Evolutionary conservation across 2,797 vertebrate species (phyloP).

Genomic region (Neopelma chrysocephalum): DNA sequence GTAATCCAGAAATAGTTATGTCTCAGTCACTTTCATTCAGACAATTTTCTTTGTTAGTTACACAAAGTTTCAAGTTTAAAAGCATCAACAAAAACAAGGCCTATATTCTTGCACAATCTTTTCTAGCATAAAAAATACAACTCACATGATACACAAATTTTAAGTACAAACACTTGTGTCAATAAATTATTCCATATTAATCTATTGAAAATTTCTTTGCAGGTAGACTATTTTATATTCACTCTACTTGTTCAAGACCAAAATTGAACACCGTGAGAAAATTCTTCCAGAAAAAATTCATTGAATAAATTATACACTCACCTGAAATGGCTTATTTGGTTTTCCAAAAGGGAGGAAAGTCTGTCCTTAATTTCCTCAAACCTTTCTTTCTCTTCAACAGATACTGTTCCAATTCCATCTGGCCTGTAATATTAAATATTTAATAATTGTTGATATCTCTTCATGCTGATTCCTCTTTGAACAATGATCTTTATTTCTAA

Average conservation of each 20-base stretch:
- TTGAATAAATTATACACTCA: conserved; percentile 61
- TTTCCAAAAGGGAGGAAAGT: conserved; percentile 87
- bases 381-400: conserved; percentile 87
- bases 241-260: not conserved
- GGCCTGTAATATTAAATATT: conserved; percentile 78
- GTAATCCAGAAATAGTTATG: not conserved
- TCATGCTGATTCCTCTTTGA: not conserved
- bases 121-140: not conserved
- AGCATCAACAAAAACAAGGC: not conserved
- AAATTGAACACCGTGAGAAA: not conserved
- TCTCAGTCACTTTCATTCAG: not conserved
- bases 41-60: not conserved
- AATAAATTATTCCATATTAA: not conserved
- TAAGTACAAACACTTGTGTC: not conserved
- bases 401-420: conserved; percentile 93
- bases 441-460: not conserved
- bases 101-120: not conserved
- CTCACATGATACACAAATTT: not conserved
- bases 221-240: not conserved
- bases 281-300: not conserved
- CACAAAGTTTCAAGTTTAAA: not conserved
- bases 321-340: conserved; percentile 97
- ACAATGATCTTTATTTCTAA: not conserved
- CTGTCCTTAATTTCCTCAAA: conserved; percentile 89
- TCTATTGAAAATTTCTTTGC: not conserved